Evolutionary conservation across 2,888 invertebrate genomes (phyloP).

Genomic region (Perithous albicinctus): DNA sequence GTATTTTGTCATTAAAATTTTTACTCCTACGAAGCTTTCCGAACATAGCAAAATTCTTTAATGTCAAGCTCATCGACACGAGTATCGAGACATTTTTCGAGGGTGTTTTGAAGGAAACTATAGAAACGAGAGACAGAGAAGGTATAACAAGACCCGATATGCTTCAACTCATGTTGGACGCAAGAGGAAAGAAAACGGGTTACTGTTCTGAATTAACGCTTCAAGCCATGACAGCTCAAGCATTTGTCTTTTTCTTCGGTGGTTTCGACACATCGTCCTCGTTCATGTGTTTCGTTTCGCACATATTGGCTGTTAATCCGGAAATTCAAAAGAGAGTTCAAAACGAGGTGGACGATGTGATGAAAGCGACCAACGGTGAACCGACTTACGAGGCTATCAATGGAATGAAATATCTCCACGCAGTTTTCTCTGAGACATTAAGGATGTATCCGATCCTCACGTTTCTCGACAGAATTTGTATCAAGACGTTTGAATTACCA

Average conservation of each 20-base stretch:
- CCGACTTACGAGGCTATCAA: conserved; percentile 84
- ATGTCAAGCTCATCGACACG: conserved; percentile 10
- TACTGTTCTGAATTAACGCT: conserved; percentile 39
- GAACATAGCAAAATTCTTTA: conserved; percentile 18
- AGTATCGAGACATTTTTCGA: conserved; percentile 32
- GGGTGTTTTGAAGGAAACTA: conserved; percentile 36
- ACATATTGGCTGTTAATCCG: conserved; percentile 73
- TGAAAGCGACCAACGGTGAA: conserved; percentile 74
- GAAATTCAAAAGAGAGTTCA: conserved; percentile 75
- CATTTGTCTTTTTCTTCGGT: conserved; percentile 77
- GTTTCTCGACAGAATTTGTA: conserved; percentile 78
- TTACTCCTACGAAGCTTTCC: conserved; percentile 58
- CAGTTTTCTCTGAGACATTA: conserved; percentile 83
- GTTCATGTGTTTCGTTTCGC: conserved; percentile 73
- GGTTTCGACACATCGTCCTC: conserved; percentile 78
- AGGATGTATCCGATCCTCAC: conserved; percentile 76
- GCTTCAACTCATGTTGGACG: conserved; percentile 85
- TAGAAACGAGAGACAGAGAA: conserved; percentile 43
- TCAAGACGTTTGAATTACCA: conserved; percentile 77
- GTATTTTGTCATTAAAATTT: conserved; percentile 64
- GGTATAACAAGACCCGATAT: conserved; percentile 84
- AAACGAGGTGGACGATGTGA: conserved; percentile 78
- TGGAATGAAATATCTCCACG: conserved; percentile 86
- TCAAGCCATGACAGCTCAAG: conserved; percentile 84
- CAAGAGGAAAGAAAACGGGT: conserved; percentile 57